A percentile compares a stretch with the other conserved stretches of the same genome.
phyloP scores from a whole-genome alignment of 2,797 vertebrate genomes.

The Capromys pilorides region DNA sequence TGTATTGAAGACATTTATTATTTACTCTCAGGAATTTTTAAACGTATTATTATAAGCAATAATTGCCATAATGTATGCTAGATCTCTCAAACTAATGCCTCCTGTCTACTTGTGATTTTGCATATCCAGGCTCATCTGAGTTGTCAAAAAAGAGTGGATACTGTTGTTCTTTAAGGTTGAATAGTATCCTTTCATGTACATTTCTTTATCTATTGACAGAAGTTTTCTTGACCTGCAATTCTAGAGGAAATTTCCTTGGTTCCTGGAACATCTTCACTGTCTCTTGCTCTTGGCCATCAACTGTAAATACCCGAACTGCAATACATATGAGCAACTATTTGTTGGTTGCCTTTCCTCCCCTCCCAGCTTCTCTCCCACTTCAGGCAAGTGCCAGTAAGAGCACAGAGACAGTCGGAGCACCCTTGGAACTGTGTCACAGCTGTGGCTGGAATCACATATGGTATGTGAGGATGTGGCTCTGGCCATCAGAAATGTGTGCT shows the following conservation, averaged over 20 bases:
- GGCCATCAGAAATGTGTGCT: not conserved
- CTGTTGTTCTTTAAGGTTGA: not conserved
- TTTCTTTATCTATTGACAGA: not conserved
- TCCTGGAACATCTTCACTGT: not conserved
- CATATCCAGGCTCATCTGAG: not conserved
- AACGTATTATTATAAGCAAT: not conserved
- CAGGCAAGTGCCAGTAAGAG: not conserved
- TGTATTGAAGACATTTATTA: not conserved
- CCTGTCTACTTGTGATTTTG: not conserved
- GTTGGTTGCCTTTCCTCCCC: not conserved
- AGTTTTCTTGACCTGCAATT: not conserved
- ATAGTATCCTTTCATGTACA: not conserved
- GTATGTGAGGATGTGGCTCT: accelerated
- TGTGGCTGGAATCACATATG: not conserved
- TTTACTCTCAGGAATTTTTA: not conserved
- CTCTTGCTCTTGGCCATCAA: not conserved
- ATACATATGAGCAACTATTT: not conserved
- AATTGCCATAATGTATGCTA: not conserved
- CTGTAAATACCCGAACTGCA: not conserved
- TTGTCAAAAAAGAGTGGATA: not conserved
- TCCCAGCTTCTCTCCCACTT: not conserved
- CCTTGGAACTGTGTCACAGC: not conserved
- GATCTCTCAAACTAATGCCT: not conserved
- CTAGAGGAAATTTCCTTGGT: not conserved
- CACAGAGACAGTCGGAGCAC: not conserved